Percentiles rank a stretch among this genome's conserved stretches.
phyloP scores from a whole-genome alignment of 2,113 vertebrate species.

The Tragulus kanchil region DNA sequence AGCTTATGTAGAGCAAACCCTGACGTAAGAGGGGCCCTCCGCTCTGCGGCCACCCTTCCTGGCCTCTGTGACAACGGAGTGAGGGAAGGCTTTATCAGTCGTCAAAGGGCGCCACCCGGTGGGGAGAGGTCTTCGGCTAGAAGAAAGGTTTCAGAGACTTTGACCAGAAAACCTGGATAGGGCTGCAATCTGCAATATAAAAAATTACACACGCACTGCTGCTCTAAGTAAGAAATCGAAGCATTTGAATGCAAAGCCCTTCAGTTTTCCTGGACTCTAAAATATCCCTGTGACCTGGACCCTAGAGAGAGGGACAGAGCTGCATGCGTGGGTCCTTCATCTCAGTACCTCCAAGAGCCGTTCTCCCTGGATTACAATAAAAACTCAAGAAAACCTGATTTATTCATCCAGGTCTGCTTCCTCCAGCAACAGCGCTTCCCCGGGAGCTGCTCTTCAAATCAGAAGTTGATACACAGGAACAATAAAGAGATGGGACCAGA shows the following conservation, averaged over 20 bases:
- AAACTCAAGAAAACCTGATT: neutral
- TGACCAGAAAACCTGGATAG: neutral
- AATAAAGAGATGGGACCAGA: neutral
- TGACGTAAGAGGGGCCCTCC: neutral
- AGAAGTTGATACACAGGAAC: neutral
- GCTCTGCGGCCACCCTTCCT: too few species aligned
- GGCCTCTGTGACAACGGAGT: neutral
- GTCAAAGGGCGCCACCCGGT: too few species aligned
- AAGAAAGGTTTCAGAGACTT: neutral
- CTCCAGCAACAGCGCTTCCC: neutral
- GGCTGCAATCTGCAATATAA: neutral
- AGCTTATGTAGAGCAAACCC: neutral
- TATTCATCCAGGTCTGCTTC: neutral
- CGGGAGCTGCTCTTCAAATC: neutral
- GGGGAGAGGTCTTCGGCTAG: neutral
- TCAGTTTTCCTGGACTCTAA: neutral
- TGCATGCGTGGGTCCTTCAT: neutral
- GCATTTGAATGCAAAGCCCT: neutral
- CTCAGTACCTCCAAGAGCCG: neutral
- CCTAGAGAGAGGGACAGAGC: neutral
- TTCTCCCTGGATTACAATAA: neutral
- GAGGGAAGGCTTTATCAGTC: neutral
- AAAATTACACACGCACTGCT: fast-evolving
- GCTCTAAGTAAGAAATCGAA: neutral
- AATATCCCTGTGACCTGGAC: neutral